Conservation (phyloP, 2,888 invertebrate species). For the Cordylochernes scorpioides region DNA sequence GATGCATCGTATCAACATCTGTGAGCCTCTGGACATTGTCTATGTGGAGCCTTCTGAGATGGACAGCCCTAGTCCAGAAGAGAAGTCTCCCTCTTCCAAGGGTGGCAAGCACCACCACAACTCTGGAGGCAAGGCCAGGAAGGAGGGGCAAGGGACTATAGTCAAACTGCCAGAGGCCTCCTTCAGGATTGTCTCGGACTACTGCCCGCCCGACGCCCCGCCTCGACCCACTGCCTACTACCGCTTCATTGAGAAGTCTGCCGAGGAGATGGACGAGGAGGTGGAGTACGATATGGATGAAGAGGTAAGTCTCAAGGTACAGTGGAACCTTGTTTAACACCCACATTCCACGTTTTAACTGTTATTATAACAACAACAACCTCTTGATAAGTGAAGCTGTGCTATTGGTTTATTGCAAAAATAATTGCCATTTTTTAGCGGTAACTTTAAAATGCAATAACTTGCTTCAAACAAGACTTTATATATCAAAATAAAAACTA, state of each 20-base stretch:
- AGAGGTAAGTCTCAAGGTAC: constrained; percentile 33
- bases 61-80: constrained; percentile 4
- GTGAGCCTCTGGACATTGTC: constrained; percentile 25
- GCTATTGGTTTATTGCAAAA: no score
- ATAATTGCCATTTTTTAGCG: no score
- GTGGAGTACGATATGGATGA: constrained; percentile 93
- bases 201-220: constrained; percentile 53
- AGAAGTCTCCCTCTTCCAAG: constrained; percentile 5
- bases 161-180: constrained; percentile 38
- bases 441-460: no score
- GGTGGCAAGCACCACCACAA: constrained; percentile 9
- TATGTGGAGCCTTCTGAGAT: constrained; percentile 8
- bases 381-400: no score
- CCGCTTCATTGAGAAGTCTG: constrained; percentile 66
- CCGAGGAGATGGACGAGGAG: constrained; percentile 73
- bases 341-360: no score
- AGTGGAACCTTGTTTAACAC: no score
- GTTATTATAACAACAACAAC: no score
- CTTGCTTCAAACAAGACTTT: no score
- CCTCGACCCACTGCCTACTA: constrained; percentile 64
- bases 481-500: no score
- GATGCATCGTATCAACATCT: constrained; percentile 33
- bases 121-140: constrained; percentile 14
- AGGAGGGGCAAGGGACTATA: constrained; percentile 9
- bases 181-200: constrained; percentile 42